Evolutionary conservation across 2,113 vertebrate species (phyloP).

Genomic region (Oryzias javanicus): DNA sequence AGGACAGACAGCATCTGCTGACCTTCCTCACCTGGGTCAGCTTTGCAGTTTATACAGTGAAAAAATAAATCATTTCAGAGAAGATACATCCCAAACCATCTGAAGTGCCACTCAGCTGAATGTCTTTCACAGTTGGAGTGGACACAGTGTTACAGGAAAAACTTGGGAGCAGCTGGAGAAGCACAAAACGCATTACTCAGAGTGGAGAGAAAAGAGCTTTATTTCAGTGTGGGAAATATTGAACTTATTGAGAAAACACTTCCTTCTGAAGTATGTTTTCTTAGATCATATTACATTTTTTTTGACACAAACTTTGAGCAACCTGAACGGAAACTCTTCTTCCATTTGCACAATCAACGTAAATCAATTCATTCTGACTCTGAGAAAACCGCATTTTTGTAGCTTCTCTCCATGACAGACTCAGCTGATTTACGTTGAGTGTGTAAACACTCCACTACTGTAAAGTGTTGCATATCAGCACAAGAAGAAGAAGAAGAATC

Average conservation of each 20-base stretch:
- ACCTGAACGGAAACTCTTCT: too few relatives aligned
- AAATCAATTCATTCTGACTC: too few relatives aligned
- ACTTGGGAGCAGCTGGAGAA: slow-evolving; percentile 52
- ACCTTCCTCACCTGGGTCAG: slow-evolving; percentile 15
- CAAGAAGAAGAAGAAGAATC: too few relatives aligned
- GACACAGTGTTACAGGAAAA: slow-evolving; percentile 16
- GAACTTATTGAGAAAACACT: slow-evolving; percentile 28
- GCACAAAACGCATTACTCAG: slow-evolving; percentile 30
- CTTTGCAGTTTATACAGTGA: slow-evolving; percentile 26
- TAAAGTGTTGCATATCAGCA: too few relatives aligned
- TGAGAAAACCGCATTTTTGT: too few relatives aligned
- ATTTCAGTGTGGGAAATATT: slow-evolving; percentile 29
- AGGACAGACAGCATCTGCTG: slow-evolving; percentile 10
- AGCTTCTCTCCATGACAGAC: too few relatives aligned
- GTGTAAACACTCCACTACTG: too few relatives aligned
- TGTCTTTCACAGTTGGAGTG: slow-evolving; percentile 13
- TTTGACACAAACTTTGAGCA: too few relatives aligned
- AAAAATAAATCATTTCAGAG: slow-evolving; percentile 39
- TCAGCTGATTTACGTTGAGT: too few relatives aligned
- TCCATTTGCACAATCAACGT: too few relatives aligned
- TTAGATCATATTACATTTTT: too few relatives aligned
- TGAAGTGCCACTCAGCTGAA: slow-evolving; percentile 23
- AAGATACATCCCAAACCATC: slow-evolving; percentile 34
- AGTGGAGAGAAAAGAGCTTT: slow-evolving; percentile 10
- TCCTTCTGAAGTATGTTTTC: neutral